Evolutionary conservation across 2,797 vertebrate genomes (phyloP), one percentile per base, ranked within the genome.

Genomic region (Lepilemur septentrionalis): DNA sequence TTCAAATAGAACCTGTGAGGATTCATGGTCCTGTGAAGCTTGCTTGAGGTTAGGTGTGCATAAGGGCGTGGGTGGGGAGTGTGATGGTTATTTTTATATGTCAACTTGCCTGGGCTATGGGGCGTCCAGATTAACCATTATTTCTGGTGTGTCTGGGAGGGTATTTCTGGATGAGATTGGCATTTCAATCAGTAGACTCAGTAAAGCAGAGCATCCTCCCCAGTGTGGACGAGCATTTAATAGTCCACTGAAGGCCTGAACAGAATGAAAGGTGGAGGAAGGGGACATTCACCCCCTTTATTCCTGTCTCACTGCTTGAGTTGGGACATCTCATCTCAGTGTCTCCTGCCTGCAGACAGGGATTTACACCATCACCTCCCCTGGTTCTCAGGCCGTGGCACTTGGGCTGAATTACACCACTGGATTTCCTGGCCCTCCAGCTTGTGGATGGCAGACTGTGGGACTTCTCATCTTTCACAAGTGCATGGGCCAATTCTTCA

Each of bases 201-300:
- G 35, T 18, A 43, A 81, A 61, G 79, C 7, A 38, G 35, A 30
- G 35, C 18, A 3, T 28, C 23, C 55, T 30, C 38, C 25, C 50
- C 25, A 22, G 3, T 48, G 30, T 50, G 22, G 18, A 41, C 63
- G 12, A 13, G 32, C 7, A 23, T 48, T 32, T 23, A 3, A 61
- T 4, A 83, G 32, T 46, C 2, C 11, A 14, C 8, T 0, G 7
- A 63, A 7, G 20, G 38, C 10, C 10, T 22, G 17, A 32, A 18
- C 20, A 83, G 41, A 65, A 25, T 0, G 3, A 83, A 46, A 55
- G 28, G 35, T 43, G 18, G 83, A 41, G 14, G 80, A 67, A 59
- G 38, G 25, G n/a, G 48, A 4, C 13, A 59, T 59, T 15, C 7
- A 30, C 9, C 7, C 8, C 11, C 35, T 67, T 46, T 30, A 12